Percentiles rank a stretch among this genome's conserved stretches.
phyloP scores from a whole-genome alignment of 2,888 invertebrate genomes.

The Xanthorhoe spadicearia region DNA sequence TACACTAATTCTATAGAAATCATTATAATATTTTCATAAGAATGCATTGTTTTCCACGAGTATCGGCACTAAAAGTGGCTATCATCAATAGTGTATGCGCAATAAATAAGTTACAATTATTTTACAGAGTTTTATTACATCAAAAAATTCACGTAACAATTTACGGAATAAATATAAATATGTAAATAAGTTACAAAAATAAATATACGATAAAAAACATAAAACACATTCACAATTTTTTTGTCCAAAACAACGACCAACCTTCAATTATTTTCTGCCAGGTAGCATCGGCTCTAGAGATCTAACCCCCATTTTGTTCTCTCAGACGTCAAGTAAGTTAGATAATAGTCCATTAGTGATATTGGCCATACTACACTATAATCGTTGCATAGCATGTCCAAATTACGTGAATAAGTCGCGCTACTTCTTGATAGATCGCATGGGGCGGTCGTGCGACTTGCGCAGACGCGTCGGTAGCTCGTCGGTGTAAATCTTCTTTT shows the following conservation, averaged over 20 bases:
- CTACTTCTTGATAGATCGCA: conserved; percentile 57
- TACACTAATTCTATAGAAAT: too few relatives aligned
- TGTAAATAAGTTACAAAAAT: conserved; percentile 55
- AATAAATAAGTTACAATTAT: conserved; percentile 29
- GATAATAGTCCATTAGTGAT: not conserved
- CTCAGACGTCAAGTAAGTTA: not conserved
- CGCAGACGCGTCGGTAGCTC: conserved; percentile 73
- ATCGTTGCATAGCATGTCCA: conserved; percentile 10
- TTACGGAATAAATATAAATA: conserved; percentile 46
- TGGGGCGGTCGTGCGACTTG: conserved; percentile 58
- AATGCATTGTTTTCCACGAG: too few relatives aligned
- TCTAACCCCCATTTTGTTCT: not conserved
- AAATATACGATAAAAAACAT: conserved; percentile 46
- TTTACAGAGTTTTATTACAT: conserved; percentile 51
- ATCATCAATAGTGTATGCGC: too few relatives aligned
- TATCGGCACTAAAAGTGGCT: too few relatives aligned
- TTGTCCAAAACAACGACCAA: conserved; percentile 25
- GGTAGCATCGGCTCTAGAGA: conserved; percentile 9
- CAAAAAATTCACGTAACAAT: conserved; percentile 45
- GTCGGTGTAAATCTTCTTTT: conserved; percentile 61
- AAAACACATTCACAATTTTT: conserved; percentile 39
- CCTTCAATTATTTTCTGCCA: conserved; percentile 13
- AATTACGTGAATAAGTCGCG: not conserved
- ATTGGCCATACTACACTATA: conserved; percentile 11
- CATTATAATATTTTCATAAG: too few relatives aligned